Evolutionary conservation across 2,113 vertebrate genomes (phyloP).

Genomic region (cat (Felis catus)): F.catus_Fca126_mat1.0 CM031423.1:59511501-59512000

Average conservation of each 20-base stretch:
- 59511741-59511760: background rate
- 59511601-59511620: background rate
- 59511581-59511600: background rate
- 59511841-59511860: background rate
- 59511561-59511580: background rate
- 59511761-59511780: background rate
- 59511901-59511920: background rate
- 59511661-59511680: background rate
- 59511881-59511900: background rate
- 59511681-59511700: background rate
- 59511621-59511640: background rate
- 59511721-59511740: background rate
- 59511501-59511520: background rate
- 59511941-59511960: background rate
- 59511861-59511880: background rate
- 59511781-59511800: background rate
- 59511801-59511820: background rate
- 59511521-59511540: background rate
- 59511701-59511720: background rate
- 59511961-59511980: background rate
- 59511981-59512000: background rate
- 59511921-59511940: background rate
- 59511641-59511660: background rate
- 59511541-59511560: background rate
- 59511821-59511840: background rate